Evolutionary conservation across 2,888 invertebrate genomes (phyloP).

Genomic region (Marronus borbonicus): DNA sequence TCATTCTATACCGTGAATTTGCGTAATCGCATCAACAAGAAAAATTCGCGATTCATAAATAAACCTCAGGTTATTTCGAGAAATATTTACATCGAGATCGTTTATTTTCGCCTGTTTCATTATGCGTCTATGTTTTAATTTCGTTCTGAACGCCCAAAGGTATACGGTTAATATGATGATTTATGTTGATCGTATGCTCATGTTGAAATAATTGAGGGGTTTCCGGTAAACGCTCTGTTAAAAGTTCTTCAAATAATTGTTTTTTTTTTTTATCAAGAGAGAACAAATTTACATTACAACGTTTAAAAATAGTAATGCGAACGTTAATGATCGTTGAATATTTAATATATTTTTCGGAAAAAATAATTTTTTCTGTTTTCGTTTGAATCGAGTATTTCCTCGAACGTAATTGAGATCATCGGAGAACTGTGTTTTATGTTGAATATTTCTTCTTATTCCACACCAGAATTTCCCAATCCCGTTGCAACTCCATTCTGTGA

Average conservation of each 20-base stretch:
- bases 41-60: constrained; percentile 21
- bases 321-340: too few species aligned
- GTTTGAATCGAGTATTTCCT: too few species aligned
- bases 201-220: constrained; percentile 4
- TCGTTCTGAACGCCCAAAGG: not conserved
- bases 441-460: too few species aligned
- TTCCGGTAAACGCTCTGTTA: not conserved
- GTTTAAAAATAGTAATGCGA: too few species aligned
- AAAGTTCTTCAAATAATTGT: not conserved
- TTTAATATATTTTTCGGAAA: too few species aligned
- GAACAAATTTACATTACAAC: too few species aligned
- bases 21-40: constrained; percentile 15
- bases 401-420: too few species aligned
- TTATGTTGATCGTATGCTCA: not conserved
- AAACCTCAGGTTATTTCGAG: constrained; percentile 17
- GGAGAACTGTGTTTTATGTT: too few species aligned
- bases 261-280: not conserved
- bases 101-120: constrained; percentile 9
- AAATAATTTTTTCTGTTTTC: too few species aligned
- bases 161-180: not conserved
- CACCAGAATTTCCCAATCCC: too few species aligned
- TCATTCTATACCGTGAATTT: constrained; percentile 10
- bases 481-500: too few species aligned
- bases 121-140: constrained; percentile 3
- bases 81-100: constrained; percentile 18